Evolutionary conservation across 1,140 invertebrate genomes (phyloP), one percentile per base, ranked within the genome.

Genomic region (Caenorhabditis brenneri): DNA sequence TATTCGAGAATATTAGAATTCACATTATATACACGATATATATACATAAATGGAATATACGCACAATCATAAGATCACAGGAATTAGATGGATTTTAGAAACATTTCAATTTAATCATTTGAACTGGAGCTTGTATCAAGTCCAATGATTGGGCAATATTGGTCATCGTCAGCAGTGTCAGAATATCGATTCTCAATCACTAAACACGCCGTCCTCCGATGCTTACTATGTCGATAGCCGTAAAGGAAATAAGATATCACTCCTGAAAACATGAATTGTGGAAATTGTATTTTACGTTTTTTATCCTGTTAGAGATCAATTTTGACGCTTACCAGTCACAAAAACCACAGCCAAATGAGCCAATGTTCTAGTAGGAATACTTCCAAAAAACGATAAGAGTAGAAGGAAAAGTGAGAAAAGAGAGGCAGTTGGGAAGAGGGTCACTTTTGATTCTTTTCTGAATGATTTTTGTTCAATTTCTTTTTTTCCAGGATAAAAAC

Each of bases 391-490:
- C 10, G 65, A 74, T 4, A 39, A n/a, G 7, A 74, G n/a, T 0
- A 74, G 65, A 39, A 74, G 33, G n/a, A 74, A 74, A n/a, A 74
- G 36, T 22, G 65, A 22, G 22, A 74, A 74, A 22, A 74, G 22
- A 10, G 65, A 74, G 3, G 65, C 36, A 24, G 65, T 74, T 74
- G 81, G 81, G 46, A 82, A 82, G 1, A 82, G 81, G 31, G 81
- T 46, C 12, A 82, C 60, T 74, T 65, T 82, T 19, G 55, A 42
- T 51, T 82, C 81, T 74, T 60, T 65, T 48, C 81, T 74, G 65
- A 74, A 74, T 33, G 58, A 65, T 19, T 36, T 33, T 58, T 29
- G 22, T 2, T 29, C 9, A 10, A 3, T 58, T n/a, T 65, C 16
- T 65, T 65, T 65, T 65, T n/a, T n/a, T n/a, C 9, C 27, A 29